Percentiles rank a stretch among this genome's conserved stretches.
Conservation (phyloP, 2,888 invertebrate genomes). For the Taphrorychus bicolor region DNA sequence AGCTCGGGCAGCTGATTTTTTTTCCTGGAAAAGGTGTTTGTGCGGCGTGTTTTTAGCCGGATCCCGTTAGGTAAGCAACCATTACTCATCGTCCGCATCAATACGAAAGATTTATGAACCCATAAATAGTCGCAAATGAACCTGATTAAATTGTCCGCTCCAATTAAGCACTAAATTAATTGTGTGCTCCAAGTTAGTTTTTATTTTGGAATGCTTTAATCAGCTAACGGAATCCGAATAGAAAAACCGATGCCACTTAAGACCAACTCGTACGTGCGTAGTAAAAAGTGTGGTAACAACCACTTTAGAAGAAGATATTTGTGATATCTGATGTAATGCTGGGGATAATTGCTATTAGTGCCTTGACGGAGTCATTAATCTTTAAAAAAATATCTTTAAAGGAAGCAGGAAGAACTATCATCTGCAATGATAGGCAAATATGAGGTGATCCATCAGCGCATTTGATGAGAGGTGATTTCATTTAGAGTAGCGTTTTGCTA, state of each 20-base stretch:
- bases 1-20: not conserved
- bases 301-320: not conserved
- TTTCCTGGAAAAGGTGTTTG: not conserved
- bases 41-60: not conserved
- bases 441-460: not conserved
- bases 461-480: not conserved
- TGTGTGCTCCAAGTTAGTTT: conserved; percentile 11
- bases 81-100: not conserved
- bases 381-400: not conserved
- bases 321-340: not conserved
- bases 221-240: conserved; percentile 8
- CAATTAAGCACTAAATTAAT: conserved; percentile 19
- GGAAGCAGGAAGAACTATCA: conserved; percentile 1
- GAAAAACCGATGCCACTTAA: conserved; percentile 2
- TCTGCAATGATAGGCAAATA: conserved; percentile 2
- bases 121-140: conserved; percentile 6
- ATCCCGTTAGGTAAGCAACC: not conserved
- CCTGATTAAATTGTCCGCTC: conserved; percentile 27
- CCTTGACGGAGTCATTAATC: not conserved
- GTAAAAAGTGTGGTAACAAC: not conserved
- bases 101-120: conserved; percentile 11
- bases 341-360: not conserved
- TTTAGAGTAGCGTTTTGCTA: no score
- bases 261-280: not conserved
- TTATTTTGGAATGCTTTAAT: conserved; percentile 14